These are phyloP conservation scores for Myiozetetes cayanensis DNA, from an alignment of 2,113 vertebrate genomes.

Conservation along the genomic window DNA sequence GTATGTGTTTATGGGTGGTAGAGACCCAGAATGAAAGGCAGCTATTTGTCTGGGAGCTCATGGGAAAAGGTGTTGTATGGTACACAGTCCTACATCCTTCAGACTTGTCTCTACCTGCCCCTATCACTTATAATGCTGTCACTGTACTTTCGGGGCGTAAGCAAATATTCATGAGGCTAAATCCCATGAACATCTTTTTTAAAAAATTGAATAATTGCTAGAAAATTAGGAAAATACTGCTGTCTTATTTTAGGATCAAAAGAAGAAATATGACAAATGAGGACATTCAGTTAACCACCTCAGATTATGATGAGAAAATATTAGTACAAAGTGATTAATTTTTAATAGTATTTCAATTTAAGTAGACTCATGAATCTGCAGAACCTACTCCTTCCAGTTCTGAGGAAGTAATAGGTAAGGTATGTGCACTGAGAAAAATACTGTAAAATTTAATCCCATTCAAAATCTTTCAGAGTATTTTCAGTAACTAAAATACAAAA, in stretches of 20 bases:
- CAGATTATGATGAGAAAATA: background rate
- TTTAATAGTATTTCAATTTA: slow-evolving; percentile 46
- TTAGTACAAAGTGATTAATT: slow-evolving; percentile 28
- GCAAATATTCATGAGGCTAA: slow-evolving; percentile 60
- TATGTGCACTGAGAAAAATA: background rate
- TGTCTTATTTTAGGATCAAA: slow-evolving; percentile 28
- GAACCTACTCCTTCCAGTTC: background rate
- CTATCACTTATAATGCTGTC: slow-evolving; percentile 58
- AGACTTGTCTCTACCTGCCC: slow-evolving; percentile 47
- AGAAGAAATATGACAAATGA: slow-evolving; percentile 45
- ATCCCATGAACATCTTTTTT: background rate
- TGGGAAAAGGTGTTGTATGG: slow-evolving; percentile 65
- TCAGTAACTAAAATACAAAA: background rate
- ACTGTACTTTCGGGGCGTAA: slow-evolving; percentile 27
- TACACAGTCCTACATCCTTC: slow-evolving; percentile 54
- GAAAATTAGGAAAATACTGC: slow-evolving; percentile 15
- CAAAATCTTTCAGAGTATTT: background rate
- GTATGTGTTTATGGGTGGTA: slow-evolving; percentile 65
- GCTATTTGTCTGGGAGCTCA: slow-evolving; percentile 73
- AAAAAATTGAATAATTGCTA: background rate
- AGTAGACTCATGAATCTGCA: background rate
- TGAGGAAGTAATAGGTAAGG: background rate
- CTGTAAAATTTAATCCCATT: background rate
- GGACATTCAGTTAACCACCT: background rate
- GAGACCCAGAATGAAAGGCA: slow-evolving; percentile 76